phyloP scores from a whole-genome alignment of 2,888 invertebrate species.

The Serripes groenlandicus region DNA sequence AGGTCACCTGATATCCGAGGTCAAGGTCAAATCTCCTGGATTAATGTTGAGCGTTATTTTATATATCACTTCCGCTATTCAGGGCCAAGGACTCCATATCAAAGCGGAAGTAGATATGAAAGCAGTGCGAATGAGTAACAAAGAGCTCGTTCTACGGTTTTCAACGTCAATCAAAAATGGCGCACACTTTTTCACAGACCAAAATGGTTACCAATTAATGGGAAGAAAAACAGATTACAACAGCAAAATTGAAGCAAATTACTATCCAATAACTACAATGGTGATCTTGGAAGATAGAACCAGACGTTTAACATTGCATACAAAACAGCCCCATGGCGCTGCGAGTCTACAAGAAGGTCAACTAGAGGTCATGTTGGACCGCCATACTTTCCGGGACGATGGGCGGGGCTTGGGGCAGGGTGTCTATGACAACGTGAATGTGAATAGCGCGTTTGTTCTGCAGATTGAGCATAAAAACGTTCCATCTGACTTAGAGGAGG shows the following conservation, averaged over 20 bases:
- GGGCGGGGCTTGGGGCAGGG: conserved; percentile 84
- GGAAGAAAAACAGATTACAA: conserved; percentile 74
- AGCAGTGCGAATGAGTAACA: conserved; percentile 69
- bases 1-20: conserved; percentile 94
- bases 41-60: conserved; percentile 64
- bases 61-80: conserved; percentile 72
- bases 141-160: conserved; percentile 83
- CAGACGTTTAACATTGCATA: conserved; percentile 78
- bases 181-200: conserved; percentile 82
- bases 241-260: conserved; percentile 81
- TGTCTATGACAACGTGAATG: conserved; percentile 80
- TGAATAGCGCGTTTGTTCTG: conserved; percentile 76
- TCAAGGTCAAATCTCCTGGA: conserved; percentile 90
- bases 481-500: conserved; percentile 19
- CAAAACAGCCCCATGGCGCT: conserved; percentile 84
- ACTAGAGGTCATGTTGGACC: conserved; percentile 85
- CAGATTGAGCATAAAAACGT: conserved; percentile 72
- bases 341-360: conserved; percentile 78
- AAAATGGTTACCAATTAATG: conserved; percentile 84
- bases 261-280: conserved; percentile 84
- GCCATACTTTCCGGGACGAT: conserved; percentile 82
- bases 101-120: conserved; percentile 75
- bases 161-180: conserved; percentile 74
- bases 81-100: conserved; percentile 74
- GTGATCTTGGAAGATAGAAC: conserved; percentile 80